These are phyloP conservation scores for Setipinna tenuifilis DNA, from an alignment of 2,797 vertebrate species.

Conservation along the genomic window DNA sequence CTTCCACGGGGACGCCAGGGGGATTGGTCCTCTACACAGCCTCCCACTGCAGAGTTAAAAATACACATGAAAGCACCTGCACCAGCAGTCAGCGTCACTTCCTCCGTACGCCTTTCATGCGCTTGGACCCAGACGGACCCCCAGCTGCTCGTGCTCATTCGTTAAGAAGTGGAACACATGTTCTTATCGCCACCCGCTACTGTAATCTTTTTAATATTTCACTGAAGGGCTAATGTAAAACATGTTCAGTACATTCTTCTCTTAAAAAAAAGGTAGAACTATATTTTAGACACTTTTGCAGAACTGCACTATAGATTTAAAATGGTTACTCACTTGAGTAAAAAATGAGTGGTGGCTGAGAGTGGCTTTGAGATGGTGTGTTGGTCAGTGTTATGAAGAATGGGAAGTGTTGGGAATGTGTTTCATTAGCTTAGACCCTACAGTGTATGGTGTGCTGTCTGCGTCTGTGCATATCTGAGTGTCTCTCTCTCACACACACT, in stretches of 20 bases:
- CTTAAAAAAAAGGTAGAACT: too few species aligned
- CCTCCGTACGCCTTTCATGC: neutral
- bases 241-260: neutral
- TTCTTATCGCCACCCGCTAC: neutral
- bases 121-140: neutral
- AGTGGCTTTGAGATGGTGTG: neutral
- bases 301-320: too few species aligned
- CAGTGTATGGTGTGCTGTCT: neutral
- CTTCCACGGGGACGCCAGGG: neutral
- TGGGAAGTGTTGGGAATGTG: neutral
- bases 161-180: neutral
- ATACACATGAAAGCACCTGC: slow-evolving; percentile 20
- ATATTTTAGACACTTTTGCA: too few species aligned
- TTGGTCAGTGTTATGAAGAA: neutral
- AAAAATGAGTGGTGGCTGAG: too few species aligned
- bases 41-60: slow-evolving; percentile 23
- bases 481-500: neutral
- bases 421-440: neutral
- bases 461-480: neutral
- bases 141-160: neutral
- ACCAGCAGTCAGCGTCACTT: neutral
- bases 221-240: neutral
- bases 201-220: neutral
- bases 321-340: too few species aligned
- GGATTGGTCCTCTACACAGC: neutral